Conservation (phyloP, 2,888 invertebrate genomes). For the Cryptus viduatorius region DNA sequence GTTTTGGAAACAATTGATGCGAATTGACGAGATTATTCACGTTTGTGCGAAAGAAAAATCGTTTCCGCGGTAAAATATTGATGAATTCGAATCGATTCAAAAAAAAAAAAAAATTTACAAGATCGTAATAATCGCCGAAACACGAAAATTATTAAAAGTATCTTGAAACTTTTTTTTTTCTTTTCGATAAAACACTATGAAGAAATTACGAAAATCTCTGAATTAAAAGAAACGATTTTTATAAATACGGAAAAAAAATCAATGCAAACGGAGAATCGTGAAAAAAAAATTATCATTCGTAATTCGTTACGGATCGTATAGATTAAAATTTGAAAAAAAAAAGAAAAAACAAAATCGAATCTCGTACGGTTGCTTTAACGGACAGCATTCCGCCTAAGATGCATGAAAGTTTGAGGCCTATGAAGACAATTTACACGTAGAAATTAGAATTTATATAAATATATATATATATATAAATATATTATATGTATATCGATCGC, state of each 20-base stretch:
- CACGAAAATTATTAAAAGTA: too few species aligned
- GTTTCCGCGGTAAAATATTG: too few species aligned
- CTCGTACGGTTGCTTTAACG: conserved; percentile 38
- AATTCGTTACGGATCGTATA: neutral
- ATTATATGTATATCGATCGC: conserved; percentile 35
- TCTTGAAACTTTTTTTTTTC: too few species aligned
- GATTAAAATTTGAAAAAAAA: neutral
- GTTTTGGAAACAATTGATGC: conserved; percentile 15
- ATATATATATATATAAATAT: conserved; percentile 35
- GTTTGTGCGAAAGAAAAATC: neutral
- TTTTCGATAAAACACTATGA: too few species aligned
- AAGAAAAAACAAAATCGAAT: neutral
- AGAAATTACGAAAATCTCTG: too few species aligned
- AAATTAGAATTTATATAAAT: conserved; percentile 48
- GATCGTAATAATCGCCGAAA: too few species aligned
- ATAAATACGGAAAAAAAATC: too few species aligned
- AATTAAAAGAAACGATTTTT: too few species aligned
- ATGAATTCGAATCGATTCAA: too few species aligned
- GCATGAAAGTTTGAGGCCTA: conserved; percentile 65
- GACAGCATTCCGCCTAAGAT: conserved; percentile 64
- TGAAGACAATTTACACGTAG: conserved; percentile 58
- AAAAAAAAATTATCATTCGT: neutral
- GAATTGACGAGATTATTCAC: conserved; percentile 22
- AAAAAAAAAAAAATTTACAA: too few species aligned
- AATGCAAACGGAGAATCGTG: neutral